Evolutionary conservation across 1,140 invertebrate genomes (phyloP), one percentile per base, ranked within the genome.

Genomic region (Eupristina koningsbergeri): DNA sequence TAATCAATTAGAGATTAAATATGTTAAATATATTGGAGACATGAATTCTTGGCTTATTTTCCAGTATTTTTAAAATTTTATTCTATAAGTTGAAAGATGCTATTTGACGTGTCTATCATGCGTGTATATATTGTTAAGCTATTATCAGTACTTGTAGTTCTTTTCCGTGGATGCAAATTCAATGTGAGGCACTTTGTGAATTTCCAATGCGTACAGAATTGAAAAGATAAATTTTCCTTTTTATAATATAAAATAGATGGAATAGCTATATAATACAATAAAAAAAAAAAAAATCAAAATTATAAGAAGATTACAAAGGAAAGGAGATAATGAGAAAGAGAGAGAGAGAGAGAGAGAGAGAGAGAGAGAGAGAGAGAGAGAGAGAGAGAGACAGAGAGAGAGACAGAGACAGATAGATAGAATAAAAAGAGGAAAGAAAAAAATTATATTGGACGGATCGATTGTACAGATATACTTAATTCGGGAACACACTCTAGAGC

Each of bases 381-480:
- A 13, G 41, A 41, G 13, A 19, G 73, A 74, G 29, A 41, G 9
- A n/a, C 0, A 67, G 19, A 45, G 39, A 3, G 8, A 45, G 73
- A 11, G 22, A 7, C 7, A 50, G n/a, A 19, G 73, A 74, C n/a
- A n/a, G n/a, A n/a, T n/a, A n/a, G 71, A 29, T 3, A 7, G n/a
- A 9, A 26, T 22, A 39, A n/a, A 39, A 74, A 29, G 34, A 31
- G n/a, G n/a, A 47, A 13, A 29, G n/a, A 50, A 39, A 61, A 73
- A 71, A 81, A 81, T 81, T 81, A 75, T 81, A 75, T 50, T 61
- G 58, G 71, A 75, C 39, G 71, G 58, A 81, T 81, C 80, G 80
- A 75, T 81, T 75, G 80, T 81, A 41, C 58, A 36, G 80, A 81
- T 81, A 81, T 31, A 63, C 41, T 81, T 75, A 81, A 81, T 81